Percentiles rank a stretch among this genome's conserved stretches.
These are phyloP conservation scores for Meteorus colon DNA, from an alignment of 2,888 invertebrate genomes.

Conservation along the genomic window DNA sequence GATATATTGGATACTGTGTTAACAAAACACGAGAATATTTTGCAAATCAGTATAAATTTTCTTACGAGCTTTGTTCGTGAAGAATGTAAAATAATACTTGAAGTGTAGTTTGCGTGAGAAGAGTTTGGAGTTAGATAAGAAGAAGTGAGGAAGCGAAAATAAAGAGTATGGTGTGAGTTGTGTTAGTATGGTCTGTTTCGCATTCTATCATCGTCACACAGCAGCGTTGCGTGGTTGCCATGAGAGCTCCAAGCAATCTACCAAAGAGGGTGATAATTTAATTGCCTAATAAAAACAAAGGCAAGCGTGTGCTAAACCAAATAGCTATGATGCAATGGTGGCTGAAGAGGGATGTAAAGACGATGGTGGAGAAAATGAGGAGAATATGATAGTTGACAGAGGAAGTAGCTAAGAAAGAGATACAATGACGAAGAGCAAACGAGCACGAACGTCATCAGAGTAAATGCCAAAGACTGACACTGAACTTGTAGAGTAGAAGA, in stretches of 20 bases:
- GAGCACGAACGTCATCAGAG: neutral
- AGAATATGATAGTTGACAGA: neutral
- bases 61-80: neutral
- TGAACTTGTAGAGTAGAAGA: conserved; percentile 3
- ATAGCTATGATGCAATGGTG: conserved; percentile 14
- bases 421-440: neutral
- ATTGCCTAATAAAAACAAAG: conserved; percentile 59
- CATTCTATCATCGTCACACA: conserved; percentile 33
- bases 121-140: neutral
- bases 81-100: neutral
- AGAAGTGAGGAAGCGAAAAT: neutral
- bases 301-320: conserved; percentile 31
- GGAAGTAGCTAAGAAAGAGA: neutral
- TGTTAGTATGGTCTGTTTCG: conserved; percentile 9
- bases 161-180: neutral
- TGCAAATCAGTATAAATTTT: conserved; percentile 25
- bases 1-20: conserved; percentile 19
- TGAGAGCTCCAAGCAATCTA: conserved; percentile 51
- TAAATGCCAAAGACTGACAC: conserved; percentile 6
- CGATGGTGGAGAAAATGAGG: neutral
- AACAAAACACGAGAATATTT: neutral
- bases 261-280: conserved; percentile 60
- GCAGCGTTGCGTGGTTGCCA: neutral
- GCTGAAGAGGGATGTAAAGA: neutral
- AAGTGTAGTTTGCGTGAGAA: neutral